Percentiles rank a stretch among this genome's conserved stretches.
These are phyloP conservation scores for Lepilemur ruficaudatus DNA, from an alignment of 2,797 vertebrate genomes.

Conservation along the genomic window DNA sequence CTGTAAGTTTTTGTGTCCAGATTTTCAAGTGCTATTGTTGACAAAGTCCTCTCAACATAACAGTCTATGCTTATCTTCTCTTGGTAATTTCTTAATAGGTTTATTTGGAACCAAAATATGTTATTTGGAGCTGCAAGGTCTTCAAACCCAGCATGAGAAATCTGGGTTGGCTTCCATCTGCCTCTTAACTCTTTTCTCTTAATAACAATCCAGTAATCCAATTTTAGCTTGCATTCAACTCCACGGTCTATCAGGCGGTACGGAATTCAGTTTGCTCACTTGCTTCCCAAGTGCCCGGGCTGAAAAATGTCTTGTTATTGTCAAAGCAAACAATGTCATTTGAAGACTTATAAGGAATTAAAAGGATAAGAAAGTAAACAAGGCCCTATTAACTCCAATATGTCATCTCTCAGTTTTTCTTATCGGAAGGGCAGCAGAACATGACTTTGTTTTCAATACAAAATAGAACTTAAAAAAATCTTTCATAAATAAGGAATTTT, in stretches of 20 bases:
- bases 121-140: conserved; percentile 58
- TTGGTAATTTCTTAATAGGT: conserved; percentile 51
- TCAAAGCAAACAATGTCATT: conserved; percentile 27
- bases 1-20: conserved; percentile 35
- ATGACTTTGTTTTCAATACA: conserved; percentile 13
- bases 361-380: conserved; percentile 26
- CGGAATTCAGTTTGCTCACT: conserved; percentile 44
- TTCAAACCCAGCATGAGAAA: conserved; percentile 64
- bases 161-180: conserved; percentile 53
- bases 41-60: conserved; percentile 8
- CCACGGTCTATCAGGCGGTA: not conserved
- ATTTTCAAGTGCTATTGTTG: conserved; percentile 26
- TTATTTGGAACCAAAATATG: conserved; percentile 60
- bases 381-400: not conserved
- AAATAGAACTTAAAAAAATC: not conserved
- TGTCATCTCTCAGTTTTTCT: not conserved
- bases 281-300: conserved; percentile 36
- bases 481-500: conserved; percentile 4
- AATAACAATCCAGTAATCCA: conserved; percentile 57
- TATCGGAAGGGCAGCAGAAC: not conserved
- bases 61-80: conserved; percentile 22
- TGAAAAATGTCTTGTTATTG: conserved; percentile 51
- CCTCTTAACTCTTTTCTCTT: conserved; percentile 54
- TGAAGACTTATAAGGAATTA: conserved; percentile 47
- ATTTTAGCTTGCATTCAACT: conserved; percentile 46